phyloP scores from a whole-genome alignment of 2,113 vertebrate genomes.

The Scalopus aquaticus region DNA sequence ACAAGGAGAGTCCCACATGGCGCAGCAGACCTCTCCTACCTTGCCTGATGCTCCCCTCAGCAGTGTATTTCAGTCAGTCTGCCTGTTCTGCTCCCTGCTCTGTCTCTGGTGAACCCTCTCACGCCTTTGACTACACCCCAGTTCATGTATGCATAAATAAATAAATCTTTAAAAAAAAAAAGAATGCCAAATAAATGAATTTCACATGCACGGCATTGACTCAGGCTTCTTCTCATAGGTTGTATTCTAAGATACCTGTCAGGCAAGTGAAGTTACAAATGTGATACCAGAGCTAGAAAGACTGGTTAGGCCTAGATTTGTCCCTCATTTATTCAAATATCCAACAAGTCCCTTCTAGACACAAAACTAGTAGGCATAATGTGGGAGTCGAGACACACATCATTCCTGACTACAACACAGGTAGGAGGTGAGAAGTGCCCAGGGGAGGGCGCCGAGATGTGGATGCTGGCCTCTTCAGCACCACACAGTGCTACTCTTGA shows the following conservation, averaged over 20 bases:
- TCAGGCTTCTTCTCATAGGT: neutral
- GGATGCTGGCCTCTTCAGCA: neutral
- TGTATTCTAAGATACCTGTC: neutral
- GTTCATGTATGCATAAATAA: no score
- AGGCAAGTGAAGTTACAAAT: neutral
- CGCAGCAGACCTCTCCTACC: no score
- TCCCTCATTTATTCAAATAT: neutral
- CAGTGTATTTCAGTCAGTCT: no score
- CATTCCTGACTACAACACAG: neutral
- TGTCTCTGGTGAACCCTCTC: no score
- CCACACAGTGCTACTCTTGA: accelerated
- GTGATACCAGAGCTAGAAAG: neutral
- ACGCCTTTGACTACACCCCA: no score
- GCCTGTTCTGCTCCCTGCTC: no score
- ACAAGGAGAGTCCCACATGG: no score
- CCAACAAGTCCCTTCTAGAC: neutral
- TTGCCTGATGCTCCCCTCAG: no score
- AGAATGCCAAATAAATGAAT: neutral
- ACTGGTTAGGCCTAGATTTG: neutral
- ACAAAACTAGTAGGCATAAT: neutral
- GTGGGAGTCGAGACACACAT: neutral
- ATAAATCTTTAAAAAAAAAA: neutral
- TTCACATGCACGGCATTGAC: neutral
- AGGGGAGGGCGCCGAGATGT: neutral
- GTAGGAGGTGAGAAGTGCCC: neutral